These are phyloP conservation scores for Ginglymostoma cirratum DNA, from an alignment of 2,113 vertebrate species.

Conservation along the genomic window DNA sequence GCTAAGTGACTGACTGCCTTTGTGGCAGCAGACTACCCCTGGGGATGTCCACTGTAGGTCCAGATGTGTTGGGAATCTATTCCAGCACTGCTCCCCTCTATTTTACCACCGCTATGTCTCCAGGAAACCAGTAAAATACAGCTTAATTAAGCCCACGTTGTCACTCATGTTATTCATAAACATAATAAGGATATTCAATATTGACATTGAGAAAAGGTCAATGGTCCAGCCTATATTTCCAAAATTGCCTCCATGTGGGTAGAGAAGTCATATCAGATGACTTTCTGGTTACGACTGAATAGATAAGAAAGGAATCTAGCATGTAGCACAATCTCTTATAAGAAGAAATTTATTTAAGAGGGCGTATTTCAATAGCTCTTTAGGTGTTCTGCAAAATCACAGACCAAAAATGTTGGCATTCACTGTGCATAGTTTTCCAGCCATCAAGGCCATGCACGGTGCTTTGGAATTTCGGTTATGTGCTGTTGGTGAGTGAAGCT, in stretches of 20 bases:
- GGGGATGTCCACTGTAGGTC: no score
- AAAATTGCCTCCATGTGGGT: background rate
- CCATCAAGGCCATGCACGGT: background rate
- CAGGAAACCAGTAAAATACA: no score
- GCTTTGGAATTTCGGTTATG: background rate
- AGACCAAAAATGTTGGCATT: background rate
- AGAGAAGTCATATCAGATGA: no score
- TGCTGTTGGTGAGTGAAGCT: background rate
- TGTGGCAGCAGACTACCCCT: no score
- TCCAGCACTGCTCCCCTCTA: no score
- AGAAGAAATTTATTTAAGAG: background rate
- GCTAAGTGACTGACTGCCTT: no score
- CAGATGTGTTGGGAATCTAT: no score
- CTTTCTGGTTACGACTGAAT: background rate
- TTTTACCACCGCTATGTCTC: no score
- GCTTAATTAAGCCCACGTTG: background rate
- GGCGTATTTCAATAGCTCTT: background rate
- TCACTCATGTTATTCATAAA: background rate
- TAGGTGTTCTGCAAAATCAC: background rate
- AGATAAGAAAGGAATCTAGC: no score
- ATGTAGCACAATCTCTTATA: background rate
- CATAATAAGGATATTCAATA: background rate
- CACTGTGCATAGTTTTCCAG: background rate
- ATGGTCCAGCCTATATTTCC: background rate
- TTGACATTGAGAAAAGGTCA: background rate